Evolutionary conservation across 2,113 vertebrate genomes (phyloP).

Genomic region (Cepphus grylle): DNA sequence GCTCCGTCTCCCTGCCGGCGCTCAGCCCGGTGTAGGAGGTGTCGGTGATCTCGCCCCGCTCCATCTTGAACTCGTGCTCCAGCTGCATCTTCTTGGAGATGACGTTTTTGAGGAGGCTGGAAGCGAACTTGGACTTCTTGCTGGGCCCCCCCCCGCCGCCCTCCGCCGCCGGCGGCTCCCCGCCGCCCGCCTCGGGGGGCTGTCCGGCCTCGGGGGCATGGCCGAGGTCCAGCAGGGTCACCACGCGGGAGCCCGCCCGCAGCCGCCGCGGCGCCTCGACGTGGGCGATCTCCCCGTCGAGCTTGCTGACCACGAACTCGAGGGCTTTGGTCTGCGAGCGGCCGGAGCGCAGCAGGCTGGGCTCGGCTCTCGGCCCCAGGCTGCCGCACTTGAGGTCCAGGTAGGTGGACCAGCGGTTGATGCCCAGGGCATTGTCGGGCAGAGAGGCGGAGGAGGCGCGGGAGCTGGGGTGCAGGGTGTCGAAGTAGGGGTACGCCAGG

Average conservation of each 20-base stretch:
- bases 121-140: slow-evolving; percentile 90
- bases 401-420: slow-evolving; percentile 88
- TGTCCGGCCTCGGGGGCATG: slow-evolving; percentile 66
- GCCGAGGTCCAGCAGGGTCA: slow-evolving; percentile 84
- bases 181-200: slow-evolving; percentile 29
- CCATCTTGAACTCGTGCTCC: slow-evolving; percentile 96
- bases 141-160: slow-evolving; percentile 77
- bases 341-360: slow-evolving; percentile 70
- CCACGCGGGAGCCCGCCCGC: slow-evolving; percentile 76
- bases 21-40: slow-evolving; percentile 65
- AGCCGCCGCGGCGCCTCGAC: slow-evolving; percentile 72
- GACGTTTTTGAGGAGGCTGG: slow-evolving; percentile 92
- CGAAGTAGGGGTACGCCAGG: slow-evolving; percentile 88
- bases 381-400: slow-evolving; percentile 88
- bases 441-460: slow-evolving; percentile 84
- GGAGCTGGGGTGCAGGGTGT: slow-evolving; percentile 85
- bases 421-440: slow-evolving; percentile 80
- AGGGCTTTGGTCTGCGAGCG: slow-evolving; percentile 79
- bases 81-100: slow-evolving; percentile 98
- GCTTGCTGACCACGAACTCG: slow-evolving; percentile 81
- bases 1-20: slow-evolving; percentile 59
- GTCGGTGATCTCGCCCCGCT: slow-evolving; percentile 89
- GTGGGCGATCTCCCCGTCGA: slow-evolving; percentile 76
- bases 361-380: slow-evolving; percentile 74
- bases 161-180: not conserved